A percentile compares a stretch with the other conserved stretches of the same genome.
phyloP scores from a whole-genome alignment of 2,888 invertebrate genomes.

The Chouioia cunea region DNA sequence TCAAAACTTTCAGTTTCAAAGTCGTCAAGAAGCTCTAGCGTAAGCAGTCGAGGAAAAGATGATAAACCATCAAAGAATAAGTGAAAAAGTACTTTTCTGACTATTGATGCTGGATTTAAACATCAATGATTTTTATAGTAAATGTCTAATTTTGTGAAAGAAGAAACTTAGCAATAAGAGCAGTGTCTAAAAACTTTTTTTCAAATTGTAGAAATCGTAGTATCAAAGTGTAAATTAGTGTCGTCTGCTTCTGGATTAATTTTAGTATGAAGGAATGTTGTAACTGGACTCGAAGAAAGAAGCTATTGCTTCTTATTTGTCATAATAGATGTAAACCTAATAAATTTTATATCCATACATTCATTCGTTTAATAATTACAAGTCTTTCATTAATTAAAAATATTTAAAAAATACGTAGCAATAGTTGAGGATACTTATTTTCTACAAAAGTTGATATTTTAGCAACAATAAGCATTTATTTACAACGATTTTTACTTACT shows the following conservation, averaged over 20 bases:
- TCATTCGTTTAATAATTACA: conserved; percentile 17
- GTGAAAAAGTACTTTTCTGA: conserved; percentile 23
- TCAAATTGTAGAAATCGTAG: no score
- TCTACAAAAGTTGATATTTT: no score
- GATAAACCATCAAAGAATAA: conserved; percentile 39
- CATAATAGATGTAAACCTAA: conserved; percentile 17
- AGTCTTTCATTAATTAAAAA: conserved; percentile 8
- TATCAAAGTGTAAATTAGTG: neutral
- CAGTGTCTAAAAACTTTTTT: no score
- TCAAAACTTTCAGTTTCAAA: conserved; percentile 38
- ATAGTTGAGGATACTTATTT: no score
- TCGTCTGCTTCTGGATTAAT: neutral
- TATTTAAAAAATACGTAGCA: no score
- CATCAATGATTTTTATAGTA: conserved; percentile 12
- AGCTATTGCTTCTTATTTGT: conserved; percentile 1
- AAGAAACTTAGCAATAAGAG: no score
- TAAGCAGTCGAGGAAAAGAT: conserved; percentile 35
- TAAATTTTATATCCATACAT: conserved; percentile 30
- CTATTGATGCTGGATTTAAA: conserved; percentile 3
- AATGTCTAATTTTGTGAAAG: conserved; percentile 5
- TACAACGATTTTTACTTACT: no score
- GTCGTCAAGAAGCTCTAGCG: conserved; percentile 27
- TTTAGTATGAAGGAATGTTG: neutral
- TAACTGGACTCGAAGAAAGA: conserved; percentile 24
- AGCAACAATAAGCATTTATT: no score